Evolutionary conservation across 2,113 vertebrate species (phyloP).

Genomic region (Kobus ellipsiprymnus): DNA sequence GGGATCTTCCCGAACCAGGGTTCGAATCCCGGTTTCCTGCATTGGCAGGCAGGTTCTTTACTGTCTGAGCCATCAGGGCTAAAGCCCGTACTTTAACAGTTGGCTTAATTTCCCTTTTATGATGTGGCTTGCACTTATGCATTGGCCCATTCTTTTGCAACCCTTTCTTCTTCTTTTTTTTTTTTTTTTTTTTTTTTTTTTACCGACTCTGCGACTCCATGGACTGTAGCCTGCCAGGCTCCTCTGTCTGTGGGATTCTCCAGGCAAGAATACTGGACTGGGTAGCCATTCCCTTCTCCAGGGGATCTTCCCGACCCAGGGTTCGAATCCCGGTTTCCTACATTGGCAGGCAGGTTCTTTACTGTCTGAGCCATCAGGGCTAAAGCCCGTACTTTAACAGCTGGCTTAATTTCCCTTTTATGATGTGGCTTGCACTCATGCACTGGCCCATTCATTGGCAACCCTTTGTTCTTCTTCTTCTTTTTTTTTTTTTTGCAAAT

Average conservation of each 20-base stretch:
- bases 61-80: background rate
- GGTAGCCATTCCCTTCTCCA: background rate
- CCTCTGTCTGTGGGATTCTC: background rate
- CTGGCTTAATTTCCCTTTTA: background rate
- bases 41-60: background rate
- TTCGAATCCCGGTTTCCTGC: accelerated
- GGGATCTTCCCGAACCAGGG: background rate
- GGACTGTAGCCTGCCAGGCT: background rate
- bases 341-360: background rate
- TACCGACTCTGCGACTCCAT: accelerated
- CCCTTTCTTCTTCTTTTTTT: background rate
- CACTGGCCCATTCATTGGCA: background rate
- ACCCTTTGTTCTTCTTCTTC: background rate
- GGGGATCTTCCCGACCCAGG: background rate
- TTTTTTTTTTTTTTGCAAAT: background rate
- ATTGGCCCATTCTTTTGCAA: background rate
- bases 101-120: background rate
- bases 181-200: background rate
- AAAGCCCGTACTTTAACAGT: background rate
- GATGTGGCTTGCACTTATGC: background rate
- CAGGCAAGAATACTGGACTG: background rate
- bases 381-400: background rate
- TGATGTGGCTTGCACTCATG: background rate
- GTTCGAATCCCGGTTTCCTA: accelerated
- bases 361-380: background rate